Conservation (phyloP, 2,797 vertebrate species). For the Gallinago nigripennis region DNA sequence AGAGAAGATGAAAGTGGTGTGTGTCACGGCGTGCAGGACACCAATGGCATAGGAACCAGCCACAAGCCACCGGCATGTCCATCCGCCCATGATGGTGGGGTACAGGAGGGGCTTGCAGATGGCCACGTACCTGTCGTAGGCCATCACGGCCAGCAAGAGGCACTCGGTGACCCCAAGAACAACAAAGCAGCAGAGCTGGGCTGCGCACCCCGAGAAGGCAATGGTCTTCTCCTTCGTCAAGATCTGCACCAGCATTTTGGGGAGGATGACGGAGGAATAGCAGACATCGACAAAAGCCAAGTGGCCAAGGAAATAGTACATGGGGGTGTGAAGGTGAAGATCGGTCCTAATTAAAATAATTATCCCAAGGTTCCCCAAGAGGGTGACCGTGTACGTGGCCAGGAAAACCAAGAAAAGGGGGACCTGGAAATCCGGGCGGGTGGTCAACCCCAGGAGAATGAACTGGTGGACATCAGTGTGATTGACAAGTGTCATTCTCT, state of each 20-base stretch:
- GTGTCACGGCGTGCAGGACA: slow-evolving; percentile 4
- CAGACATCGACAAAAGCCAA: background rate
- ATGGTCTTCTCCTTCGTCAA: slow-evolving; percentile 1
- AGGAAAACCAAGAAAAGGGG: slow-evolving; percentile 34
- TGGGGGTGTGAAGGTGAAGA: slow-evolving; percentile 33
- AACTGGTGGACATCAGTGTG: slow-evolving; percentile 15
- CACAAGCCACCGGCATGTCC: slow-evolving; percentile 11
- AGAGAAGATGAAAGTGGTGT: slow-evolving; percentile 33
- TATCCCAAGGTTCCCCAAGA: slow-evolving; percentile 49
- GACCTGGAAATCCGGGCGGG: background rate
- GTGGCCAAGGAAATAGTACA: slow-evolving; percentile 59
- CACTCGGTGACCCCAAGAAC: slow-evolving; percentile 41
- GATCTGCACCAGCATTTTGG: slow-evolving; percentile 57
- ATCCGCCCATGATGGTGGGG: background rate
- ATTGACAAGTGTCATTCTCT: slow-evolving; percentile 19
- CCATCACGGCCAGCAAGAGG: slow-evolving; percentile 60
- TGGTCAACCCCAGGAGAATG: slow-evolving; percentile 45
- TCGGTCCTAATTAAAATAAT: slow-evolving; percentile 29
- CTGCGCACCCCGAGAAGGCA: slow-evolving; percentile 2
- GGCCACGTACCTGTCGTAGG: slow-evolving; percentile 40
- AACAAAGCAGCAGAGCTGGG: slow-evolving; percentile 46
- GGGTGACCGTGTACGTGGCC: background rate
- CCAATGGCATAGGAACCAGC: background rate
- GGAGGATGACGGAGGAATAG: slow-evolving; percentile 34
- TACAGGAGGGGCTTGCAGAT: slow-evolving; percentile 55